Percentiles rank a stretch among this genome's conserved stretches.
These are phyloP conservation scores for Butorides virescens DNA, from an alignment of 2,113 vertebrate genomes.

Conservation along the genomic window DNA sequence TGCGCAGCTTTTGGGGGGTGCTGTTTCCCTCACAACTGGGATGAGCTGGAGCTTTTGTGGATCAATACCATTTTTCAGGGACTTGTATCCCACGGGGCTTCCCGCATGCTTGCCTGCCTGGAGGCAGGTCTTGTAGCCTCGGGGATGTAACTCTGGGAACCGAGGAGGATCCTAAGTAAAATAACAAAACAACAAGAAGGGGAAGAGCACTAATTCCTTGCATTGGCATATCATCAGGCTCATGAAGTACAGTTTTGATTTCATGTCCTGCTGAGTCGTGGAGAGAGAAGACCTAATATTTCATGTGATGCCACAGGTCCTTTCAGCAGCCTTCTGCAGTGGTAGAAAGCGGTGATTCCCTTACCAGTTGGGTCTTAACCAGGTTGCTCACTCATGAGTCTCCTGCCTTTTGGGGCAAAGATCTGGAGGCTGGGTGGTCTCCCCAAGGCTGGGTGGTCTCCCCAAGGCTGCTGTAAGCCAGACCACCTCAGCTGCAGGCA, in stretches of 20 bases:
- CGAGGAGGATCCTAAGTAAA: background rate
- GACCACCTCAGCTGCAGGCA: background rate
- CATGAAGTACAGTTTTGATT: background rate
- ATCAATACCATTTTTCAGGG: background rate
- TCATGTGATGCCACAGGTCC: background rate
- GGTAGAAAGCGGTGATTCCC: background rate
- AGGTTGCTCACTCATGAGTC: background rate
- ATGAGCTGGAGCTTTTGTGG: background rate
- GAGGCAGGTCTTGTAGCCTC: background rate
- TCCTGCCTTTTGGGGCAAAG: background rate
- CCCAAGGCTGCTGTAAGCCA: background rate
- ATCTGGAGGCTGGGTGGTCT: background rate
- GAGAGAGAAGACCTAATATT: background rate
- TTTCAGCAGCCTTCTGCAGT: background rate
- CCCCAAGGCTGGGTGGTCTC: background rate
- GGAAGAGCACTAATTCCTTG: background rate
- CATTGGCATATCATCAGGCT: background rate
- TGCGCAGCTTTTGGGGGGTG: background rate
- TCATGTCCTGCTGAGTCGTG: background rate
- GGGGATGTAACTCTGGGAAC: background rate
- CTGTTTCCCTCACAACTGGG: background rate
- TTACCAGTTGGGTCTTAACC: background rate
- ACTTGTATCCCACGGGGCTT: background rate
- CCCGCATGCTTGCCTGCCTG: background rate
- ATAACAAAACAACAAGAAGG: background rate